phyloP scores from a whole-genome alignment of 2,888 invertebrate species.

The Aethes cnicana region DNA sequence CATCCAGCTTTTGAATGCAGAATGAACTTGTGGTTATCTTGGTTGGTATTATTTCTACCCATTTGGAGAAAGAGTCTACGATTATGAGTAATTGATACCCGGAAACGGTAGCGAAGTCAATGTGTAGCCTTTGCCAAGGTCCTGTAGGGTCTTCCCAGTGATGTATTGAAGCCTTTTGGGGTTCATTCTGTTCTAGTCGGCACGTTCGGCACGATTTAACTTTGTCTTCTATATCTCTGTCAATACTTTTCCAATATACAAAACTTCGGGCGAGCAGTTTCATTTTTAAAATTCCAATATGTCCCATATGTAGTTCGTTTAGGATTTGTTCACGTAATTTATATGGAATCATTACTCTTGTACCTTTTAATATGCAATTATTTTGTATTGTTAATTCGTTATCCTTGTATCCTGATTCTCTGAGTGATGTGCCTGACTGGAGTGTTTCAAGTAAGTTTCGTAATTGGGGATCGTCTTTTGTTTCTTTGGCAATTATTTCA shows the following conservation, averaged over 20 bases:
- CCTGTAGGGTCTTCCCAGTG: conserved; percentile 2
- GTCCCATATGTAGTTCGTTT: conserved; percentile 30
- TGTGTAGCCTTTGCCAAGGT: conserved; percentile 40
- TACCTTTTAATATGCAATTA: conserved; percentile 32
- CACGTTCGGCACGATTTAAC: conserved; percentile 21
- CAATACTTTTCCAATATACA: conserved; percentile 34
- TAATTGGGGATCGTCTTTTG: no score
- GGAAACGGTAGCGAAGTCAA: conserved; percentile 41
- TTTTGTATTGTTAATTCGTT: conserved; percentile 33
- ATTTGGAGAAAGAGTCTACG: conserved; percentile 34
- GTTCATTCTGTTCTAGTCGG: conserved; percentile 2
- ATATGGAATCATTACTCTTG: conserved; percentile 16
- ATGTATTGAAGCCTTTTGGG: not conserved
- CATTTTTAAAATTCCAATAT: conserved; percentile 41
- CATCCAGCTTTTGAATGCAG: conserved; percentile 26
- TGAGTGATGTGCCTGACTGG: no score
- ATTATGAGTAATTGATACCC: conserved; percentile 1
- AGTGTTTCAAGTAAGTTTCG: no score
- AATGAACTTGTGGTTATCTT: conserved; percentile 30
- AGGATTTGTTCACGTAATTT: conserved; percentile 1
- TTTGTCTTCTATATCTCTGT: conserved; percentile 33
- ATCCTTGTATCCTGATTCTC: conserved; percentile 12
- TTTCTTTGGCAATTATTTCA: no score
- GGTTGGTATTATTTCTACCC: conserved; percentile 36
- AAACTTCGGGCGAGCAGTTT: conserved; percentile 34